These are phyloP conservation scores for Sipha maydis DNA, from an alignment of 2,888 invertebrate species.

Conservation along the genomic window DNA sequence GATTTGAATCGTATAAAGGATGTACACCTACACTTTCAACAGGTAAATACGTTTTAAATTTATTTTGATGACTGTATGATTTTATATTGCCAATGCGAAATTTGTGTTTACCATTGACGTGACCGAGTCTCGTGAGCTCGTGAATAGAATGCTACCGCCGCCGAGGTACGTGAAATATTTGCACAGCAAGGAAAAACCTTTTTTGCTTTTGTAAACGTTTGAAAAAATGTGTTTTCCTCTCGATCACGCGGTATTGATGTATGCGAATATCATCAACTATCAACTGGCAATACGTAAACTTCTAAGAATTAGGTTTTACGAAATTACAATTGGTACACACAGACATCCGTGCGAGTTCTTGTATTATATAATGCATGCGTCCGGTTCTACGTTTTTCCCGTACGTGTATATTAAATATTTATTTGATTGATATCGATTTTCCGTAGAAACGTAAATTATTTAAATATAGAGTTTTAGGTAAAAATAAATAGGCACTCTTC, in stretches of 20 bases:
- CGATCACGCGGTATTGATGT: constrained; percentile 12
- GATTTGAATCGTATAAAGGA: constrained; percentile 14
- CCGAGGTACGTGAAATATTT: background rate
- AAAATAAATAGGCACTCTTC: too few species aligned
- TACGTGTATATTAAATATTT: background rate
- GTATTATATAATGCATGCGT: background rate
- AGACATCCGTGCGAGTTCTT: background rate
- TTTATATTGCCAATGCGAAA: background rate
- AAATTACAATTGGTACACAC: background rate
- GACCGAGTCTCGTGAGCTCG: too few species aligned
- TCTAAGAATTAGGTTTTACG: background rate
- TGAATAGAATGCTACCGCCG: background rate
- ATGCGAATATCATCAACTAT: background rate
- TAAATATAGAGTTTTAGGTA: too few species aligned
- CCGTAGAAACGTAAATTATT: too few species aligned
- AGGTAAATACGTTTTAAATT: constrained; percentile 30
- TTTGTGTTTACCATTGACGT: too few species aligned
- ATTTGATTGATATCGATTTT: background rate
- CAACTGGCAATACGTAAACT: background rate
- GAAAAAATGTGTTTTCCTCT: constrained; percentile 17
- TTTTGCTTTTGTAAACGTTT: background rate
- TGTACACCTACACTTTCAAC: background rate
- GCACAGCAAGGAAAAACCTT: background rate
- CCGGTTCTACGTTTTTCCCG: background rate
- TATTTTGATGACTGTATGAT: constrained; percentile 11